Conservation (phyloP, 2,888 invertebrate genomes). For the Pelosia muscerda region DNA sequence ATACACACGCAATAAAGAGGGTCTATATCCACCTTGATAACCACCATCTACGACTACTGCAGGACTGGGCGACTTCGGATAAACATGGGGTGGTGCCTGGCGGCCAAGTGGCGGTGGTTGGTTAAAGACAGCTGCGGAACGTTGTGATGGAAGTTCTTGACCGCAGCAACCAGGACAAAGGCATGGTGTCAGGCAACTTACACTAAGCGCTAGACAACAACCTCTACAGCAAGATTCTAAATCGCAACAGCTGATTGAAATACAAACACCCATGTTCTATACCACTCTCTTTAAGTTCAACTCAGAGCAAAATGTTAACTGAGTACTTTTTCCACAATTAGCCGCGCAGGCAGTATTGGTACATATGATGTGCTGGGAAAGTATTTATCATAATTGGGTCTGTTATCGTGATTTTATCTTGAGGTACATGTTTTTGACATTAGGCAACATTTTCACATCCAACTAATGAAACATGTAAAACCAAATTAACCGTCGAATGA, state of each 20-base stretch:
- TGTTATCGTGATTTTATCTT: slow-evolving; percentile 8
- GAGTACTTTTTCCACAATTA: background rate
- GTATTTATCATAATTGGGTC: slow-evolving; percentile 8
- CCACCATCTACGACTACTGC: background rate
- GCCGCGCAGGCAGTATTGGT: background rate
- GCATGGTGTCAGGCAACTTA: slow-evolving; percentile 1
- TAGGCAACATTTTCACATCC: background rate
- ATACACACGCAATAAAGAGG: background rate
- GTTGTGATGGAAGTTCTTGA: background rate
- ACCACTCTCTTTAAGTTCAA: background rate
- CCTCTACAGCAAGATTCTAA: background rate
- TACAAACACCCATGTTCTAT: slow-evolving; percentile 11
- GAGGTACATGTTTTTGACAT: background rate
- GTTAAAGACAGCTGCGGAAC: background rate
- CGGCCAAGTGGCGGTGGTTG: background rate
- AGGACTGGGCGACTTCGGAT: background rate
- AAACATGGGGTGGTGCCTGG: background rate
- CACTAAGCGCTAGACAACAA: background rate
- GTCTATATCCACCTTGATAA: slow-evolving; percentile 1
- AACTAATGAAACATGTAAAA: background rate
- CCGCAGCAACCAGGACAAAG: slow-evolving; percentile 7
- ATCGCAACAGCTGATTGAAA: slow-evolving; percentile 7
- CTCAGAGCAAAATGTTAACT: background rate
- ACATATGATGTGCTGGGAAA: background rate
- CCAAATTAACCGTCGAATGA: no score